phyloP scores from a whole-genome alignment of 2,888 invertebrate species.

The Drosophila helvetica region DNA sequence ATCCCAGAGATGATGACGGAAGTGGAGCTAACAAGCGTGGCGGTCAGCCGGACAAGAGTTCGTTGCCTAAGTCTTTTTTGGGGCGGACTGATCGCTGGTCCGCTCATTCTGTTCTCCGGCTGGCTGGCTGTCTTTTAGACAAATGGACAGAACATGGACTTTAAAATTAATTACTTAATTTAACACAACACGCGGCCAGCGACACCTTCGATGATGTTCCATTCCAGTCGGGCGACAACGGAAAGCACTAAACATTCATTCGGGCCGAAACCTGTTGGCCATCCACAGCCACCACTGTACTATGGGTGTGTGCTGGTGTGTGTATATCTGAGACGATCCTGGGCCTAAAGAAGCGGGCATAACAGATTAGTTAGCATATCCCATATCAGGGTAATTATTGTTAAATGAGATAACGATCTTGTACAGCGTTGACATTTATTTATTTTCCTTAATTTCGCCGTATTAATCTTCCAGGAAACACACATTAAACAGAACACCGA shows the following conservation, averaged over 20 bases:
- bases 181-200: constrained; percentile 72
- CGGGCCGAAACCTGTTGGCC: constrained; percentile 61
- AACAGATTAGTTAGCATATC: constrained; percentile 84
- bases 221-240: constrained; percentile 52
- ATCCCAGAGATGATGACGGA: constrained; percentile 55
- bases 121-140: constrained; percentile 45
- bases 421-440: constrained; percentile 84
- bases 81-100: background rate
- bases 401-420: constrained; percentile 84
- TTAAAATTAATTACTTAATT: constrained; percentile 79
- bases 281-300: constrained; percentile 34
- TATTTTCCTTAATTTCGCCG: constrained; percentile 84
- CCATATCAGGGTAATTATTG: constrained; percentile 85
- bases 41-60: constrained; percentile 47
- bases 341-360: constrained; percentile 59
- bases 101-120: background rate
- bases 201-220: constrained; percentile 69
- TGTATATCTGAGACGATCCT: constrained; percentile 36
- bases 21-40: constrained; percentile 57
- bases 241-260: constrained; percentile 71
- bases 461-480: constrained; percentile 84
- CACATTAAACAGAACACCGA: constrained; percentile 56
- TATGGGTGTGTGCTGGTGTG: constrained; percentile 1
- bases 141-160: constrained; percentile 72
- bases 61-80: constrained; percentile 71